Conservation (phyloP, 2,113 vertebrate species). For the Seriola aureovittata region DNA sequence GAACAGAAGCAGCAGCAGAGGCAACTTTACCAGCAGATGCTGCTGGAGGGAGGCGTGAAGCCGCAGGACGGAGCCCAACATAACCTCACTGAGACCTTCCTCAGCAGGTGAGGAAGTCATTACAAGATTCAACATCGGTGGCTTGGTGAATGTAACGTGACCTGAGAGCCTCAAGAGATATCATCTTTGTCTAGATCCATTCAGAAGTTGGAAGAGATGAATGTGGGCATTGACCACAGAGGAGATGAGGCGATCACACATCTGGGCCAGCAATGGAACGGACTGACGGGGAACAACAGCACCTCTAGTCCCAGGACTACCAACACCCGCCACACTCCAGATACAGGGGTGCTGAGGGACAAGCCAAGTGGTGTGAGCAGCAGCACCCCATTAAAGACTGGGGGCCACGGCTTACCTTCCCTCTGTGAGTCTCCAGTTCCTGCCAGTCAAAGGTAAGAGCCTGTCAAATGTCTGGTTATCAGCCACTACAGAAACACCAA, state of each 20-base stretch:
- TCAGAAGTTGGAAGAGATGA: slow-evolving; percentile 96
- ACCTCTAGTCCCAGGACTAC: slow-evolving; percentile 62
- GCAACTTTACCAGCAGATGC: slow-evolving; percentile 97
- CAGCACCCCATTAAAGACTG: slow-evolving; percentile 88
- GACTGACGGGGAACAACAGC: slow-evolving; percentile 64
- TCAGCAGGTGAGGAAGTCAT: slow-evolving; percentile 88
- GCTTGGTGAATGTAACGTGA: not conserved
- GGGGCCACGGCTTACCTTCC: slow-evolving; percentile 83
- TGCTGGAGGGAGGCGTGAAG: slow-evolving; percentile 96
- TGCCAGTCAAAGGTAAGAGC: slow-evolving; percentile 85
- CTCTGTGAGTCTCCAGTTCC: slow-evolving; percentile 90
- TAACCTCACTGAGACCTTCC: slow-evolving; percentile 97
- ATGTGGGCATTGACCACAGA: slow-evolving; percentile 92
- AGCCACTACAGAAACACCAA: not conserved
- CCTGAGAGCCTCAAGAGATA: too few relatives aligned
- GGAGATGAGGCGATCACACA: slow-evolving; percentile 87
- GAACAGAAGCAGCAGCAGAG: slow-evolving; percentile 97
- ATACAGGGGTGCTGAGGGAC: slow-evolving; percentile 71
- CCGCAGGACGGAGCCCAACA: slow-evolving; percentile 90
- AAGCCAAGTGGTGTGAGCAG: slow-evolving; percentile 82
- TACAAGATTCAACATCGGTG: not conserved
- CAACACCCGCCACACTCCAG: slow-evolving; percentile 68
- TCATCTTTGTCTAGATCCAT: slow-evolving; percentile 88
- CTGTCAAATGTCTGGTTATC: not conserved
- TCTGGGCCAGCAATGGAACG: slow-evolving; percentile 88